phyloP scores from a whole-genome alignment of 2,888 invertebrate species.

The Blera fallax region DNA sequence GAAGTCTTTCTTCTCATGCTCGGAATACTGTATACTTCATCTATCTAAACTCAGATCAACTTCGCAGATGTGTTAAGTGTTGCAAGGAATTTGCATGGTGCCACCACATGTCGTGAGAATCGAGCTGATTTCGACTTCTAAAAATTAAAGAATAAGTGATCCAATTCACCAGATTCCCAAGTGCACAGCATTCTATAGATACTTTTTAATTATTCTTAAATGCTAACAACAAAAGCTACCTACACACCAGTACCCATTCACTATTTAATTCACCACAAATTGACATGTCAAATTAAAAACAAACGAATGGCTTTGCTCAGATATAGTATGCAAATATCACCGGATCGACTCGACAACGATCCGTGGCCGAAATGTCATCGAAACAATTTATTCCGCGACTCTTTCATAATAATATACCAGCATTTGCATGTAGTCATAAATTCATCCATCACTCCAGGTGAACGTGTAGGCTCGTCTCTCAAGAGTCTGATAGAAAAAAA shows the following conservation, averaged over 20 bases:
- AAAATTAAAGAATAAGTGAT: no score
- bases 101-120: no score
- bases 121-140: no score
- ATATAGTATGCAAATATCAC: conserved; percentile 40
- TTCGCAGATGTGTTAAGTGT: no score
- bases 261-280: conserved; percentile 48
- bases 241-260: neutral
- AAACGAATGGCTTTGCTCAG: conserved; percentile 24
- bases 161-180: no score
- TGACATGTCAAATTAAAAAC: conserved; percentile 60
- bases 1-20: no score
- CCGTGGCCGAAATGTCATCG: conserved; percentile 52
- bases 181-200: no score
- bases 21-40: no score
- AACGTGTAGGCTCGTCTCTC: conserved; percentile 7
- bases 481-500: neutral
- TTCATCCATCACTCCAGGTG: conserved; percentile 67
- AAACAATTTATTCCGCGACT: conserved; percentile 56
- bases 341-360: conserved; percentile 33
- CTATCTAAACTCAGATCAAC: no score
- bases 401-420: conserved; percentile 18
- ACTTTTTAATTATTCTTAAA: neutral
- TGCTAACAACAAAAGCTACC: neutral
- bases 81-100: no score
- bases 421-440: conserved; percentile 70